phyloP scores from a whole-genome alignment of 2,797 vertebrate genomes.

The Chloroceryle amazona region DNA sequence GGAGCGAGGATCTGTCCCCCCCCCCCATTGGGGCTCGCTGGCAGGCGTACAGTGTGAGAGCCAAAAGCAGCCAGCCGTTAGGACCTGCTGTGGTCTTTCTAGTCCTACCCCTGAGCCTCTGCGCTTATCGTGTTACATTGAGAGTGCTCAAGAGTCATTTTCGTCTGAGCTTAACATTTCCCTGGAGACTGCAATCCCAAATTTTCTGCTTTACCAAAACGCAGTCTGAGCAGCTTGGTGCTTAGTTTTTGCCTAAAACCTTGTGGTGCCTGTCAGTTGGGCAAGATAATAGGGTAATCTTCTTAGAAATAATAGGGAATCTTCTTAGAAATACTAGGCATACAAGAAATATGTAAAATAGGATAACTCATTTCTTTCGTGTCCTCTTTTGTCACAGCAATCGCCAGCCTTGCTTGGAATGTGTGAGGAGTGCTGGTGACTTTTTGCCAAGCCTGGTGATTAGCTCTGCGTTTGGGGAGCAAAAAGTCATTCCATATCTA shows the following conservation, averaged over 20 bases:
- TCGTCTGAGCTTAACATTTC: neutral
- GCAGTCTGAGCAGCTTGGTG: neutral
- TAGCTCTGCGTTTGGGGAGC: neutral
- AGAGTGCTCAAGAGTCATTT: too few species aligned
- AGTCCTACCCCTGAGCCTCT: fast-evolving
- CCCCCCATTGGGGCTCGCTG: fast-evolving
- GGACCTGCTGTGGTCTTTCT: fast-evolving
- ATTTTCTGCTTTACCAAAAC: fast-evolving
- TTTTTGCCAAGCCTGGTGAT: neutral
- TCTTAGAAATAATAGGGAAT: neutral
- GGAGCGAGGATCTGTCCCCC: too few species aligned
- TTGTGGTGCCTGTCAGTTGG: neutral
- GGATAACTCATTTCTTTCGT: fast-evolving
- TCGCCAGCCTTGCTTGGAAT: neutral
- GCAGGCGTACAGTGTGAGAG: fast-evolving
- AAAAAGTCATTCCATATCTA: fast-evolving
- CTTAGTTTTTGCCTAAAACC: neutral
- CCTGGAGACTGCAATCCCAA: neutral
- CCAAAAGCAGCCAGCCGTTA: fast-evolving
- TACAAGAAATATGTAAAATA: fast-evolving
- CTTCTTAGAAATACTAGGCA: neutral
- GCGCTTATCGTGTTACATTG: fast-evolving
- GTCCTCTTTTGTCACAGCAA: neutral
- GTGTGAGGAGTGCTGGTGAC: neutral
- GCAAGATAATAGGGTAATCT: neutral